Base-by-base conservation (phyloP, 1,140 invertebrate genomes). In the Drosophila novamexicana region DNA sequence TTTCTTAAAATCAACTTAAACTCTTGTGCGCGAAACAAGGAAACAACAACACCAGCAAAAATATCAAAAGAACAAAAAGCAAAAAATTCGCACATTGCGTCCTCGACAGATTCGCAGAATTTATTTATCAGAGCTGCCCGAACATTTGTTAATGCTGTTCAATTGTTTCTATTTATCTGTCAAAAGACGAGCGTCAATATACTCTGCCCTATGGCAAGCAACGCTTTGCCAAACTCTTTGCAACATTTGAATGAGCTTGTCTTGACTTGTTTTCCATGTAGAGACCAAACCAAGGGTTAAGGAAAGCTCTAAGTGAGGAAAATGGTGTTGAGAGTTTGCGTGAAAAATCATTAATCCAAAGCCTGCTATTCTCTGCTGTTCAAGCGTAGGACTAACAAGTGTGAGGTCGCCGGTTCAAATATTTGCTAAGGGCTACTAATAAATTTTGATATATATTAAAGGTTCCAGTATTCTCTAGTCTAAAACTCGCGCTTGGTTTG, bases 71-170 rank as follows among this genome's bases (percentile, higher is more conserved):
- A 54, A 63, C 4, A 45, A n/a, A 44, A 10, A 32, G n/a, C 61
- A 14, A 61, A 45, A 67, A 57, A 36, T 57, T 82, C 47, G 73
- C 83, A 53, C 71, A 75, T 75, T 74, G 68, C 36, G 73, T 68
- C 83, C 84, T 83, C 77, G 79, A 77, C 69, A 77, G 64, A 63
- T 88, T 88, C 84, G 83, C 63, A 53, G 83, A 88, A 88, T 75
- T 89, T 70, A 88, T 88, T 88, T 88, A 88, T 88, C 83, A 89
- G 69, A 61, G 66, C 62, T 64, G 42, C 58, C 63, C 44, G 57
- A 75, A 79, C 79, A 83, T 74, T 89, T 80, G 69, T 77, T 83
- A 74, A 75, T 83, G 76, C 57, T 79, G 73, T 89, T 89, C 69
- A 70, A 79, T 89, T 88, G 80, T 82, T 86, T 73, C 66, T 75